A percentile compares a stretch with the other conserved stretches of the same genome.
Conservation (phyloP, 1,140 invertebrate genomes). For the Trissolcus basalis region DNA sequence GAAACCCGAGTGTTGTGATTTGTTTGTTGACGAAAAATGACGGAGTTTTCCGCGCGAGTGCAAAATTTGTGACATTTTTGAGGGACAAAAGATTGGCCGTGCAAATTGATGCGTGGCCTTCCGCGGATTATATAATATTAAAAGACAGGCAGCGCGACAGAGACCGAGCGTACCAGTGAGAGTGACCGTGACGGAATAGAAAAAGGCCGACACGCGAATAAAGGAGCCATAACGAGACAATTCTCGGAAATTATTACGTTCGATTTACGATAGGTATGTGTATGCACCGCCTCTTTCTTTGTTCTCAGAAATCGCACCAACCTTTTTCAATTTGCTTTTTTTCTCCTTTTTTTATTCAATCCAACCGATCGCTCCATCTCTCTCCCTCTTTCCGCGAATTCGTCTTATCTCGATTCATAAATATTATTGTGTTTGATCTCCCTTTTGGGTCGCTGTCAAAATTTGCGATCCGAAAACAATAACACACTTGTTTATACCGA, state of each 20-base stretch:
- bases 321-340: background rate
- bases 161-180: conserved; percentile 26
- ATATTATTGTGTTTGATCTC: too few relatives aligned
- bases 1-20: too few relatives aligned
- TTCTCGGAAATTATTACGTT: conserved; percentile 51
- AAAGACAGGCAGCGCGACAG: conserved; percentile 24
- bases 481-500: too few relatives aligned
- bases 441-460: too few relatives aligned
- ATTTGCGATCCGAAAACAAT: too few relatives aligned
- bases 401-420: background rate
- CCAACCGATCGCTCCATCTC: background rate
- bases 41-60: too few relatives aligned
- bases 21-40: too few relatives aligned
- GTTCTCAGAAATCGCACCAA: conserved; percentile 1
- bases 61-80: conserved; percentile 3
- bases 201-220: conserved; percentile 35
- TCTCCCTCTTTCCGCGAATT: background rate
- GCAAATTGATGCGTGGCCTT: conserved; percentile 49
- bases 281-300: conserved; percentile 19
- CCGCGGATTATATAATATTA: conserved; percentile 48
- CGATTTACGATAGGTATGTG: conserved; percentile 37
- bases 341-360: background rate
- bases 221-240: conserved; percentile 39
- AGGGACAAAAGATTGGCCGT: background rate
- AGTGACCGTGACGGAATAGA: conserved; percentile 31